Evolutionary conservation across 2,113 vertebrate species (phyloP).

Genomic region (Proterorhinus semilunaris): DNA sequence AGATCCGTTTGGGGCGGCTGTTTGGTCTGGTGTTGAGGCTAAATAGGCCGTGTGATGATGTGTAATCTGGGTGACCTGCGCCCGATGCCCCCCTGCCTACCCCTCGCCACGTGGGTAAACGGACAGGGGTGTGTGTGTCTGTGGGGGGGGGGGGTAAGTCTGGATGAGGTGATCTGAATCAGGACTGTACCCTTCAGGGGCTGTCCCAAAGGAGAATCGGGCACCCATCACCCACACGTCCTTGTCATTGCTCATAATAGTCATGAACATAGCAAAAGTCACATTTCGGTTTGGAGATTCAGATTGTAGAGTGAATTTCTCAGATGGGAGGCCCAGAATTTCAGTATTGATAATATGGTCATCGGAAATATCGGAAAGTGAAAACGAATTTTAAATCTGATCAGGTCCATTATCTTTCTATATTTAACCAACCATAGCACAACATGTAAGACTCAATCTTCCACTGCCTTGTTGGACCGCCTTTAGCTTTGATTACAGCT

Average conservation of each 20-base stretch:
- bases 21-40: conserved; percentile 49
- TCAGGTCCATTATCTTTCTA: background rate
- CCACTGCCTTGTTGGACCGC: too few species aligned
- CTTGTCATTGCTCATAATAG: conserved; percentile 19
- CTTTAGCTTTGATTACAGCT: too few species aligned
- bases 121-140: too few species aligned
- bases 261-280: conserved; percentile 11
- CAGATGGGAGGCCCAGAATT: too few species aligned
- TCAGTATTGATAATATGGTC: too few species aligned
- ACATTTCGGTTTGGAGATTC: background rate
- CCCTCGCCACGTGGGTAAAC: conserved; percentile 51
- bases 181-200: conserved; percentile 50
- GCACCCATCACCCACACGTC: conserved; percentile 27
- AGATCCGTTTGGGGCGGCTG: conserved; percentile 45
- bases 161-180: conserved; percentile 58
- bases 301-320: too few species aligned
- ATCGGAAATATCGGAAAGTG: too few species aligned
- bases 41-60: conserved; percentile 64
- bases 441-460: background rate
- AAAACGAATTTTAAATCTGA: background rate
- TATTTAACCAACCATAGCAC: background rate
- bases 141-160: conserved; percentile 40
- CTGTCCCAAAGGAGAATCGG: conserved; percentile 25
- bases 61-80: conserved; percentile 65
- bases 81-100: conserved; percentile 29